A percentile compares a stretch with the other conserved stretches of the same genome.
These are phyloP conservation scores for Paramisgurnus dabryanus DNA, from an alignment of 2,113 vertebrate genomes.

Conservation along the genomic window DNA sequence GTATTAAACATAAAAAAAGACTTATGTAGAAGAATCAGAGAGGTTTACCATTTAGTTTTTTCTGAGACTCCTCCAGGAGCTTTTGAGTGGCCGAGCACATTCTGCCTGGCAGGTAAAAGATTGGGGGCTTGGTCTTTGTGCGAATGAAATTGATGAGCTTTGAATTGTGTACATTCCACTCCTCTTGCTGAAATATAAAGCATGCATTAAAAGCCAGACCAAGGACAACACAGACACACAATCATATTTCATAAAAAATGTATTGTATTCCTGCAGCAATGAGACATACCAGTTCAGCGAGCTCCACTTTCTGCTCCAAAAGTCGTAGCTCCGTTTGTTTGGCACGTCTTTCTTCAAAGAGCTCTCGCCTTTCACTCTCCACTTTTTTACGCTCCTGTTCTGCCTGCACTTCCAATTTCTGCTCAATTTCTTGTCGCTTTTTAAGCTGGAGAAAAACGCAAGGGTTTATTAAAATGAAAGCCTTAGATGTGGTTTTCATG, in stretches of 20 bases:
- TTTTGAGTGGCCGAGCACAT: conserved; percentile 95
- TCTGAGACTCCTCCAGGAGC: conserved; percentile 94
- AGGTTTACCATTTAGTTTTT: conserved; percentile 89
- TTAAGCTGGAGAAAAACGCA: conserved; percentile 80
- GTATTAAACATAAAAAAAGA: too few species aligned
- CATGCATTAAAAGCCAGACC: not conserved
- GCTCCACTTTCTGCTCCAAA: conserved; percentile 97
- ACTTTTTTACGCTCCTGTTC: conserved; percentile 94
- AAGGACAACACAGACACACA: not conserved
- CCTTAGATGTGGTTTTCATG: not conserved
- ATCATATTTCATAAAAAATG: not conserved
- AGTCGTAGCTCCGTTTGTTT: conserved; percentile 96
- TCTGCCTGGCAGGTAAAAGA: conserved; percentile 94
- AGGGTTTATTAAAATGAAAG: not conserved
- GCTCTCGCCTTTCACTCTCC: conserved; percentile 91
- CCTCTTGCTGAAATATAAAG: conserved; percentile 87
- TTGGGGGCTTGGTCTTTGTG: conserved; percentile 92
- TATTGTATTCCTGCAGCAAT: not conserved
- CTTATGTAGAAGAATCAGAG: not conserved
- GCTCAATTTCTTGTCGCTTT: conserved; percentile 93
- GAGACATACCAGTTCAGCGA: conserved; percentile 91
- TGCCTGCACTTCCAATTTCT: conserved; percentile 97
- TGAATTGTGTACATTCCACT: conserved; percentile 94
- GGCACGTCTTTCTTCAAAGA: conserved; percentile 96
- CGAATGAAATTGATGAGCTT: conserved; percentile 95